These are phyloP conservation scores for Osmerus mordax DNA, from an alignment of 2,113 vertebrate species.

Conservation along the genomic window DNA sequence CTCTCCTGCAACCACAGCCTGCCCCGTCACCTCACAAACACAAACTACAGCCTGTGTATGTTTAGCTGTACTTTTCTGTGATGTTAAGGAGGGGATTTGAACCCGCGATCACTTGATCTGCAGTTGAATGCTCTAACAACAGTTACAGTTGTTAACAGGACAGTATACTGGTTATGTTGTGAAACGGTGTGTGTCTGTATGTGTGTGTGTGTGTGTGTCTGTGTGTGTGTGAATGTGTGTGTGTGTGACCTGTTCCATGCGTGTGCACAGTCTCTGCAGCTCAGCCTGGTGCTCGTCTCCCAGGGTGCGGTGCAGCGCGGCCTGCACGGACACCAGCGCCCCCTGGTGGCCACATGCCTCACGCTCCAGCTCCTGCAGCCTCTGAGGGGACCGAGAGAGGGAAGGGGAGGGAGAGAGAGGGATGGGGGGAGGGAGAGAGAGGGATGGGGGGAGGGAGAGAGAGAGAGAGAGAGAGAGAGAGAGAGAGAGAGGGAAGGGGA, in stretches of 20 bases:
- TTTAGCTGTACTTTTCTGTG: neutral
- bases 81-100: neutral
- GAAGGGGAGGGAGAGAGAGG: conserved; percentile 6
- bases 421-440: too few species aligned
- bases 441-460: too few species aligned
- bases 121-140: too few species aligned
- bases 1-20: conserved; percentile 56
- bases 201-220: neutral
- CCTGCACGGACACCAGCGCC: conserved; percentile 56
- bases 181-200: neutral
- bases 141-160: too few species aligned
- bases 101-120: too few species aligned
- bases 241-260: conserved; percentile 24
- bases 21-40: neutral
- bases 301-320: conserved; percentile 45
- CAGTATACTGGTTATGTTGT: neutral
- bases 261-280: conserved; percentile 46
- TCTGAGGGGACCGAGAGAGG: conserved; percentile 43
- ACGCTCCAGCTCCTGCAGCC: conserved; percentile 61
- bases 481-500: too few species aligned
- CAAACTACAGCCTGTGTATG: neutral
- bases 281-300: conserved; percentile 60
- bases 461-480: too few species aligned
- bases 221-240: too few species aligned
- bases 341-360: conserved; percentile 46